Base-by-base conservation (phyloP, 2,888 invertebrate genomes). In the Papilio protenor region DNA sequence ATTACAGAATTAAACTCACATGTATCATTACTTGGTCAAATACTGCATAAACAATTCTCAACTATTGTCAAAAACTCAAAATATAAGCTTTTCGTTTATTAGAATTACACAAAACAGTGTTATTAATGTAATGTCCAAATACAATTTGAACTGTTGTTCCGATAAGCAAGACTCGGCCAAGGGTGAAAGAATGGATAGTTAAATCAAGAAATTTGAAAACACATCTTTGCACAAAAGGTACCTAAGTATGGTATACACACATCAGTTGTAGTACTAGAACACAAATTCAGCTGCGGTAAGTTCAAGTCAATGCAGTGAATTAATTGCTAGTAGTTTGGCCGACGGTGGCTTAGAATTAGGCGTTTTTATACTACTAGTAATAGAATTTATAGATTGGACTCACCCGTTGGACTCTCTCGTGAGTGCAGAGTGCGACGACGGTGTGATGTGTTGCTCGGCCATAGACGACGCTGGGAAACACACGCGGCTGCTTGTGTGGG, bases 361-460 rank as follows among this genome's bases (percentile, higher is more conserved):
- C 18, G n/a, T 16, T 18, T 18, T 16, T 52, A 52, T 2, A 52
- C 5, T 52, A 6, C n/a, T n/a, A 1, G 5, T 6, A 16, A 16
- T 16, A 16, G 16, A 52, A 18, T 2, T 8, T 16, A 18, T n/a
- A 52, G 18, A 18, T 52, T 40, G 11, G 73, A 55, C 87, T 89
- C 87, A 95, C 95, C 95, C 90, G 92, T 90, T 95, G 95, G 95
- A 95, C 94, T 95, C 96, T 96, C 96, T 96, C 95, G 96, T 95
- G 95, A 96, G 95, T 95, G 96, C 96, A 96, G 96, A 96, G 96
- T 96, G 96, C 95, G 95, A 95, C 95, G 94, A 95, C 95, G 96
- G 96, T 96, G 96, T 95, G 95, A 96, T 96, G 96, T 96, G 97
- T 97, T 97, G 97, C 96, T 97, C 97, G 97, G 97, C 97, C 97